Evolutionary conservation across 1,140 invertebrate species (phyloP), one percentile per base, ranked within the genome.

Genomic region (Trigoniulus corallinus): DNA sequence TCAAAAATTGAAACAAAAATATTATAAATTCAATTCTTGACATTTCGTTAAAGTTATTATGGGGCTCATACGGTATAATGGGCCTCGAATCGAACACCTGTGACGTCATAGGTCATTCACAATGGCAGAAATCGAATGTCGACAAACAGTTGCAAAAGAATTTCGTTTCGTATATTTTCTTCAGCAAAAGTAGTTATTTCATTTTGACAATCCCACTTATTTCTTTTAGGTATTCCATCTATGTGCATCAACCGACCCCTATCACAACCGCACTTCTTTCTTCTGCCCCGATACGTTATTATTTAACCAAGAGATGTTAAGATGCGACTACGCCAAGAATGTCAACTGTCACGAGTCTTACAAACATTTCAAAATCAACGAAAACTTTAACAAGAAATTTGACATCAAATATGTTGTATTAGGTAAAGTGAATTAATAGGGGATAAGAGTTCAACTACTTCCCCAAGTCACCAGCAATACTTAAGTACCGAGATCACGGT

Each of bases 331-430:
- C 18, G 7, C 18, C 42, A 44, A 44, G 42, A 44, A 44, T 44
- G 42, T 44, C 42, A 44, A 44, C 42, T 44, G 42, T 18, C 42
- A 44, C 42, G 42, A 44, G 21, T 44, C 42, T 7, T 44, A 44
- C 42, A 44, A 44, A 24, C 4, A 4, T 44, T 44, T 44, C 24
- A 4, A 20, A 20, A 21, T 24, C 21, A 44, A 44, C 42, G 42
- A 44, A 24, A 20, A 18, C 21, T 44, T 44, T 20, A 21, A 20
- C 42, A 44, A 44, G 18, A 44, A 44, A 18, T 44, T 44, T 24
- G 42, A 44, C 18, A 44, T 44, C 42, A 44, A 44, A 44, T 44
- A 44, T 44, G 42, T 44, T 44, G 42, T 44, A 10, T 18, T 44
- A 7, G 42, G 42, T 20, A 44, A 44, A 44, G 42, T 44, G 4